phyloP scores from a whole-genome alignment of 2,113 vertebrate genomes.

The Phainopepla nitens region DNA sequence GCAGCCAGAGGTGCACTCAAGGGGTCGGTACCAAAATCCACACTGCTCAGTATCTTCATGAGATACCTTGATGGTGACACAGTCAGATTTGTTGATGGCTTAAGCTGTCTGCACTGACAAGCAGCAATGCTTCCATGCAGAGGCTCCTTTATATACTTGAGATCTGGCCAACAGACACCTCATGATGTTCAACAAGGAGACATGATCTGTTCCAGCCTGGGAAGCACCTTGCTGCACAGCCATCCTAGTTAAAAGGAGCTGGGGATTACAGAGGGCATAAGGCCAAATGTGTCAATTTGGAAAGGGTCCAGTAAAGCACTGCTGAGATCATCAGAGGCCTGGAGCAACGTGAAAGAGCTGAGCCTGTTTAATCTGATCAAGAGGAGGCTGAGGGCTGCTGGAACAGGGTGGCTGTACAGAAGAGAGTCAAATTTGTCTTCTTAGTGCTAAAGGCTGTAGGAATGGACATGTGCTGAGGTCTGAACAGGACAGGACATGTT shows the following conservation, averaged over 20 bases:
- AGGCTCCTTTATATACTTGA: neutral
- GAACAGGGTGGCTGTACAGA: neutral
- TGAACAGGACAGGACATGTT: neutral
- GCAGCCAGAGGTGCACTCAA: neutral
- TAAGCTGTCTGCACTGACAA: neutral
- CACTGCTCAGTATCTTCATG: neutral
- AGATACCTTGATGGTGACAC: neutral
- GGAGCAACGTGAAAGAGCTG: neutral
- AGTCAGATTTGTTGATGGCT: neutral
- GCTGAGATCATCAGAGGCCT: neutral
- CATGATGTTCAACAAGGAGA: neutral
- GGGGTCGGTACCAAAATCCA: neutral
- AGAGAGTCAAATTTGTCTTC: neutral
- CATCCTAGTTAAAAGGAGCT: neutral
- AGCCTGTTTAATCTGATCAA: neutral
- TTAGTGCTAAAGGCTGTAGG: neutral
- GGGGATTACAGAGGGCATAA: neutral
- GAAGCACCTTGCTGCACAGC: neutral
- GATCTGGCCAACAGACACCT: neutral
- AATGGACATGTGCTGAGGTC: neutral
- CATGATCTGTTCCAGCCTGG: neutral
- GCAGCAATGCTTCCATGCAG: neutral
- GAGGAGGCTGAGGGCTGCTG: neutral
- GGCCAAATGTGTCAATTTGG: neutral
- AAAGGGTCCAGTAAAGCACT: neutral